Base-by-base conservation (phyloP, 2,113 vertebrate genomes). In the Hippotragus niger region DNA sequence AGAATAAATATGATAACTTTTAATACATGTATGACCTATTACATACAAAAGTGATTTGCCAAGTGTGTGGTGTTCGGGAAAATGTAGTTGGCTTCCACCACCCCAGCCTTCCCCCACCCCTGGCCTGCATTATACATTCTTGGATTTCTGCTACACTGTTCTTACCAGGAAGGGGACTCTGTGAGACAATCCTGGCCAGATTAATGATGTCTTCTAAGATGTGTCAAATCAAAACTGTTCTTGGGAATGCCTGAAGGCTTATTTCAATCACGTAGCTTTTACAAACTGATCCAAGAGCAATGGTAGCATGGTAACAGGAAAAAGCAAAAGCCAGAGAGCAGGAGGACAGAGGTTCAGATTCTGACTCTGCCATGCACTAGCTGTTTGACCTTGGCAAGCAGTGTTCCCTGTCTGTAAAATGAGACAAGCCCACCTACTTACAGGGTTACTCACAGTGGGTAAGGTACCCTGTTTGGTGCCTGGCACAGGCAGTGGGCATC, bases 1-100 rank as follows among this genome's bases (percentile, higher is more conserved):
- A 94, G 87, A 95, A 95, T 95, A 97, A 97, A 90, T 96, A 67
- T 16, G 60, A 94, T 94, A 14, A 27, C 64, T 97, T 94, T 97
- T 97, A 97, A 95, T 95, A 91, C 29, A 86, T 2, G 47, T 50
- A 94, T 0, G 15, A 43, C 16, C 53, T 55, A 89, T 91, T 97
- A 92, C 92, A 95, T 74, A 82, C 7, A 87, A 88, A 57, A 94
- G 6, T 94, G 97, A 91, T 94, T 94, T 96, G 92, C 78, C 40
- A 52, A 97, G 85, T 50, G 43, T 93, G 92, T 91, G 92, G 71
- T 60, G 90, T 67, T 97, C 50, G 50, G 71, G 86, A 93, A 85
- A 92, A 88, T 16, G 64, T 11, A 95, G 40, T 27, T 80, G 95
- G 55, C 17, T 87, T 33, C n/a, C 15, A 5, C 4, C 2, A 1